Percentiles rank a stretch among this genome's conserved stretches.
These are phyloP conservation scores for Oostethus manadensis DNA, from an alignment of 2,113 vertebrate genomes.

Conservation along the genomic window DNA sequence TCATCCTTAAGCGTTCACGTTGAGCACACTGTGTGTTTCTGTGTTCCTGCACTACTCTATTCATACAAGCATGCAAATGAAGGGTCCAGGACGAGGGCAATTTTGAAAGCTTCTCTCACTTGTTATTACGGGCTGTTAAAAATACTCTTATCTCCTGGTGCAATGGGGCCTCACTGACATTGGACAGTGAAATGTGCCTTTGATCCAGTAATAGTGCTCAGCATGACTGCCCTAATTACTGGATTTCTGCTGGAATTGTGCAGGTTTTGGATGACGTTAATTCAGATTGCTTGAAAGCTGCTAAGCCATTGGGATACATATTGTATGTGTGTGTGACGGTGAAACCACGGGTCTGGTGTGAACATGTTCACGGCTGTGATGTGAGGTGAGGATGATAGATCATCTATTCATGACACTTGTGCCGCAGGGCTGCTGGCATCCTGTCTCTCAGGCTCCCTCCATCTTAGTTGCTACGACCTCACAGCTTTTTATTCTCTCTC, in stretches of 20 bases:
- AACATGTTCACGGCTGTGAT: conserved; percentile 60
- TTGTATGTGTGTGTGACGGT: conserved; percentile 18
- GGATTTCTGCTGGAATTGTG: conserved; percentile 40
- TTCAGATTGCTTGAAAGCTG: conserved; percentile 21
- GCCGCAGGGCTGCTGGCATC: conserved; percentile 45
- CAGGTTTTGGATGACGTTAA: conserved; percentile 25
- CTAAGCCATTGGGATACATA: conserved; percentile 17
- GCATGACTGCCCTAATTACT: conserved; percentile 23
- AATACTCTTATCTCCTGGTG: conserved; percentile 15
- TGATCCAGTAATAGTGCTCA: conserved; percentile 29
- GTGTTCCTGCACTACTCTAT: conserved; percentile 27
- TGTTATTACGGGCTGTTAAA: neutral
- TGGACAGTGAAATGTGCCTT: conserved; percentile 22
- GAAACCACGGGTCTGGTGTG: conserved; percentile 56
- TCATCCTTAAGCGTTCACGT: conserved; percentile 5
- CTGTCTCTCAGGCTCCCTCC: conserved; percentile 29
- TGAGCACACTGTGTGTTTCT: too few species aligned
- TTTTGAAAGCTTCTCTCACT: conserved; percentile 12
- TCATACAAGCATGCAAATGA: conserved; percentile 4
- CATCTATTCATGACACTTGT: conserved; percentile 47
- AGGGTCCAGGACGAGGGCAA: neutral
- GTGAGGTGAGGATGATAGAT: conserved; percentile 57
- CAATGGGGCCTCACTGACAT: conserved; percentile 18
- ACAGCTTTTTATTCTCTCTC: conserved; percentile 1
- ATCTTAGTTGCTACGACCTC: conserved; percentile 7